These are phyloP conservation scores for Aurelia sp. DNA, from an alignment of 30 jellyfish, hydroid and myxozoan genomes.

Conservation along the genomic window DNA sequence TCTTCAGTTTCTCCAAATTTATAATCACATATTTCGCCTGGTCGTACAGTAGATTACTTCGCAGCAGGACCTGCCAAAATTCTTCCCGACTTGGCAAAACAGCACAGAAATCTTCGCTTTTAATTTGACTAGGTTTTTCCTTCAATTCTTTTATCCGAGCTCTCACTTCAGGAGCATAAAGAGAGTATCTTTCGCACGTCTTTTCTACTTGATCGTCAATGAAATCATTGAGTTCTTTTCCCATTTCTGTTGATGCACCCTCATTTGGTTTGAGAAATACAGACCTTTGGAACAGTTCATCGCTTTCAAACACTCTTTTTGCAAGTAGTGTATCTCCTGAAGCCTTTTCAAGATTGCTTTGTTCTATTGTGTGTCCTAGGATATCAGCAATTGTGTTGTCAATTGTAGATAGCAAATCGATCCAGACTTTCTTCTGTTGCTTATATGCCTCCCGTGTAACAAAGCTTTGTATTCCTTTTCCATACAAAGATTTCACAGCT, in stretches of 20 bases:
- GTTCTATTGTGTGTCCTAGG: constrained; percentile 6
- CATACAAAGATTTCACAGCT: neutral
- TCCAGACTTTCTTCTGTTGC: neutral
- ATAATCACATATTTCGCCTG: constrained; percentile 5
- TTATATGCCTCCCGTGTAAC: neutral
- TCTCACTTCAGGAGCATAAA: constrained; percentile 16
- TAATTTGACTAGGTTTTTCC: neutral
- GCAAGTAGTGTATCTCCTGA: constrained; percentile 8
- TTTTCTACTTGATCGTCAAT: neutral
- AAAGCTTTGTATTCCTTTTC: neutral
- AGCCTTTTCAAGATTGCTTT: neutral
- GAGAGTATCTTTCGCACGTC: neutral
- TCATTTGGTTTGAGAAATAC: neutral
- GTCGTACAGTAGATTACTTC: neutral
- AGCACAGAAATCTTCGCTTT: neutral
- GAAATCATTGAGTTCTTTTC: neutral
- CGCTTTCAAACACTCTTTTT: neutral
- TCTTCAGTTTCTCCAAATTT: constrained; percentile 2
- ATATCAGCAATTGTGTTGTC: constrained; percentile 6
- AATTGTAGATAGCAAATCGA: neutral
- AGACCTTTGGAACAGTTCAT: neutral
- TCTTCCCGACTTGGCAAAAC: constrained; percentile 54
- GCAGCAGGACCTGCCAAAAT: constrained; percentile 15
- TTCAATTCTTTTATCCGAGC: neutral
- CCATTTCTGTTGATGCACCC: neutral